Base-by-base conservation (phyloP, 2,113 vertebrate genomes). In the Etheostoma cragini region DNA sequence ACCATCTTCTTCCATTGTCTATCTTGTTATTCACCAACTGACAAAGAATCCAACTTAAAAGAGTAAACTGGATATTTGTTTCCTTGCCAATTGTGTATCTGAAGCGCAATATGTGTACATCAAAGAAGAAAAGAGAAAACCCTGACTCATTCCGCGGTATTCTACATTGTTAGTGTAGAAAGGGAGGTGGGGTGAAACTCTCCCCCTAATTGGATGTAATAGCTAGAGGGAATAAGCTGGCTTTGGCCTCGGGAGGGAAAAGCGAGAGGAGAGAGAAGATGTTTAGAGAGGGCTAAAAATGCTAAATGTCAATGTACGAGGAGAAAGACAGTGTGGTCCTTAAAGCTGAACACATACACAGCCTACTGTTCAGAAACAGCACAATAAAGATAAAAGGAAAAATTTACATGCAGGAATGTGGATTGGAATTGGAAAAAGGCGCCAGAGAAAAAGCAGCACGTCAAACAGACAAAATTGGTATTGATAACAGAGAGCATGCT, bases 131-230 rank as follows among this genome's bases (percentile, higher is more conserved):
- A 78, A 62, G 69, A 84, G 80, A 89, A 91, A 87, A 69, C 76
- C 85, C 82, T 62, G 81, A 91, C 80, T 90, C 82, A 86, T 83
- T 86, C 58, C 72, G 83, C 76, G 73, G 77, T 81, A 83, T 86
- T 81, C 66, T 78, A 88, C 85, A 80, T 88, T 89, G 88, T 92
- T 89, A 73, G 50, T 63, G 76, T 75, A 72, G 61, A 78, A 86
- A 85, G 30, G 70, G 78, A 85, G 82, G 88, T 81, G 82, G 79
- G 82, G 71, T 85, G 84, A 88, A 84, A 78, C 76, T 76, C 82
- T 93, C 80, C 80, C 90, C 78, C 72, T 93, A 94, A 94, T 94
- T 95, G 91, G 94, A 93, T 93, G 87, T 91, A 93, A 94, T 92
- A 88, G 89, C 92, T 88, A 70, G 71, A 91, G 89, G 91, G 91